Evolutionary conservation across 2,888 invertebrate species (phyloP).

Genomic region (Notodonta dromedarius): DNA sequence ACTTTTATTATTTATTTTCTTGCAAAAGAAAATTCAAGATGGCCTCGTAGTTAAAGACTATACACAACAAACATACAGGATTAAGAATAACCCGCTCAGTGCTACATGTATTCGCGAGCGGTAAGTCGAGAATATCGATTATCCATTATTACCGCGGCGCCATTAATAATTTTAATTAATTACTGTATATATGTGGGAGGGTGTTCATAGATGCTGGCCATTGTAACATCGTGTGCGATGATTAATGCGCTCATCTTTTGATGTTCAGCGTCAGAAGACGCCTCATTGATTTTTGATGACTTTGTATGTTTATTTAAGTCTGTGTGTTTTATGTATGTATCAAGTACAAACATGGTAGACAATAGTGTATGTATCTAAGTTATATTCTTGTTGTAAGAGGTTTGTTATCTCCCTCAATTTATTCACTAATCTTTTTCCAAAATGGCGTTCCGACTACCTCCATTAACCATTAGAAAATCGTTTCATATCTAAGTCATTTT

Average conservation of each 20-base stretch:
- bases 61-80: background rate
- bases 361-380: background rate
- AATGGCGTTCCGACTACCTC: slow-evolving; percentile 46
- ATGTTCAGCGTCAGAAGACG: slow-evolving; percentile 46
- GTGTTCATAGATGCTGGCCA: slow-evolving; percentile 47
- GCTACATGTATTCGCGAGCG: slow-evolving; percentile 36
- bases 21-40: background rate
- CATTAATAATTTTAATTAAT: slow-evolving; percentile 83
- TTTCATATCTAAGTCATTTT: slow-evolving; percentile 72
- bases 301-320: slow-evolving; percentile 32
- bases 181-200: slow-evolving; percentile 46
- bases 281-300: slow-evolving; percentile 71
- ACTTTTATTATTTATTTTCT: too few relatives aligned
- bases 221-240: slow-evolving; percentile 65
- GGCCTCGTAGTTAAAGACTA: background rate
- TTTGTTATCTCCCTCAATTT: background rate
- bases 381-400: background rate
- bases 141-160: slow-evolving; percentile 71
- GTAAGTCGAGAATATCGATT: slow-evolving; percentile 67
- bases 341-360: background rate
- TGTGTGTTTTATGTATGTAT: too few relatives aligned
- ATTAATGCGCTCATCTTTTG: slow-evolving; percentile 69
- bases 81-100: slow-evolving; percentile 19
- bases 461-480: slow-evolving; percentile 59
- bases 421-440: slow-evolving; percentile 32